Evolutionary conservation across 2,113 vertebrate genomes (phyloP), one percentile per base, ranked within the genome.

Genomic region (Rhineura floridana): DNA sequence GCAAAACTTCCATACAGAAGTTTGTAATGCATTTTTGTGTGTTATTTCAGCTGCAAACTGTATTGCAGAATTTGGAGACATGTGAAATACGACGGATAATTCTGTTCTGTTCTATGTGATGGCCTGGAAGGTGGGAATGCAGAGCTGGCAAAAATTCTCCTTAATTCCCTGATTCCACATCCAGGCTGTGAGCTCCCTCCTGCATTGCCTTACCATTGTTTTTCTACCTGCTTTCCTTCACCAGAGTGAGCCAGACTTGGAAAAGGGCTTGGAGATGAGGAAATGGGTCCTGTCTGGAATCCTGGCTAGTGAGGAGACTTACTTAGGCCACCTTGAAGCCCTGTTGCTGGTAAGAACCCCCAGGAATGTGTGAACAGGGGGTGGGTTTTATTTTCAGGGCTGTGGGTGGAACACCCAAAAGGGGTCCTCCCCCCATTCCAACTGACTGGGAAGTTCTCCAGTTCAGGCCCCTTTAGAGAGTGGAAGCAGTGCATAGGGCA

Each of bases 201-300:
- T 79, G 39, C 83, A 92, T 80, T 87, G 67, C 84, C 88, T 81
- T 89, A 85, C 77, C 6, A 1, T 80, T 77, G 52, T 84, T 46
- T 25, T 63, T 86, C 15, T n/a, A 48, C 8, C 5, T 3, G 77
- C 72, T 50, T 4, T 73, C 39, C 85, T 90, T 85, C 86, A 73
- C 1, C 95, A 99, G 99, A 97, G 96, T 83, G 99, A 99, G 87
- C 97, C 98, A 95, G 99, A 99, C 95, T 92, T 98, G 96, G 99
- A 99, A 92, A 99, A 99, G 84, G 99, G 98, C 76, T 91, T 99
- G 96, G 99, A 99, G 96, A 99, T 99, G 98, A 98, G 99, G 92
- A 99, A 99, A 93, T 98, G 98, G 98, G 99, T 99, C 90, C 95
- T 99, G 65, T 99, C 99, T 86, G 99, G 98, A 89, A 99, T 99